Conservation (phyloP, 2,888 invertebrate genomes). For the Leptogaster cylindrica region DNA sequence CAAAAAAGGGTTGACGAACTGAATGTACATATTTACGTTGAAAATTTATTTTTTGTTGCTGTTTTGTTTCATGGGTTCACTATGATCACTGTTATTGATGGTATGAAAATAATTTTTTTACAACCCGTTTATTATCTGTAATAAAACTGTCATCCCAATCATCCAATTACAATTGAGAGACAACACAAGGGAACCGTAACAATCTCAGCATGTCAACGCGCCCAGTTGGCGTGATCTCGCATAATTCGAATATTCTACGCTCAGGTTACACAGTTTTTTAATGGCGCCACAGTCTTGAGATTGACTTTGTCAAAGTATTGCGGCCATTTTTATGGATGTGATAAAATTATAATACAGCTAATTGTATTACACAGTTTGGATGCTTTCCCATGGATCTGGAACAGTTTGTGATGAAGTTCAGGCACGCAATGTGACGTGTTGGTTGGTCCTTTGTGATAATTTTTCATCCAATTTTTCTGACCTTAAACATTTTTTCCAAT, state of each 20-base stretch:
- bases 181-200: background rate
- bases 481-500: background rate
- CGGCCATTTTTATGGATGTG: conserved; percentile 10
- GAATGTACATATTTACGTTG: too few species aligned
- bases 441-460: background rate
- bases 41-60: too few species aligned
- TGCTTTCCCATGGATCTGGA: conserved; percentile 11
- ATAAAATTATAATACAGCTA: conserved; percentile 29
- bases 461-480: background rate
- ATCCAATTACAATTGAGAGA: background rate
- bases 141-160: conserved; percentile 18
- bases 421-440: conserved; percentile 18
- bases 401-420: conserved; percentile 17
- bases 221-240: conserved; percentile 8
- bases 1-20: too few species aligned
- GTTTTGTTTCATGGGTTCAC: too few species aligned
- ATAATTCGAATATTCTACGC: background rate
- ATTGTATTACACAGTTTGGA: background rate
- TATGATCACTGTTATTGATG: too few species aligned
- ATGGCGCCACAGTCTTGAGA: conserved; percentile 5
- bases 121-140: conserved; percentile 1
- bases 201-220: conserved; percentile 11
- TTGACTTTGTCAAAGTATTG: conserved; percentile 23
- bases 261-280: conserved; percentile 1
- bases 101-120: background rate